Evolutionary conservation across 2,797 vertebrate genomes (phyloP).

Genomic region (Sylvilagus floridanus): DNA sequence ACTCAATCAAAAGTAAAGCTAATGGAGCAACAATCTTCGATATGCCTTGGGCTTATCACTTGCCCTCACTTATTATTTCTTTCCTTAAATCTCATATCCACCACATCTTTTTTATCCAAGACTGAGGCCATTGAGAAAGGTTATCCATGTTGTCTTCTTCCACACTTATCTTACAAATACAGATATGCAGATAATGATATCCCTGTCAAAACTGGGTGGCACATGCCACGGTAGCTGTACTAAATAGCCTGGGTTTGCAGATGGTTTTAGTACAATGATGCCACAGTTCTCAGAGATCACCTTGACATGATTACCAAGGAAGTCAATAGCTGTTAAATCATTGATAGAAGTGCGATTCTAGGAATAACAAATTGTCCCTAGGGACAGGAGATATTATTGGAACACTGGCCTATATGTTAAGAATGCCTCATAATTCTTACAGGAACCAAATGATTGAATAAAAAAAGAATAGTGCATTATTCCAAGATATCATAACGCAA

Average conservation of each 20-base stretch:
- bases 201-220: background rate
- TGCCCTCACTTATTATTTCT: background rate
- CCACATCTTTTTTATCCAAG: background rate
- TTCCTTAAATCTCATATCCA: fast-evolving
- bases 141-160: background rate
- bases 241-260: no score
- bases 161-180: background rate
- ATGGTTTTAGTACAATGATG: no score
- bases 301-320: no score
- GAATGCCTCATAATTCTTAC: background rate
- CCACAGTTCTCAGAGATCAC: no score
- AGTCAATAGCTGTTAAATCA: background rate
- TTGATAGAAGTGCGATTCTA: background rate
- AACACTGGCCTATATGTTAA: background rate
- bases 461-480: background rate
- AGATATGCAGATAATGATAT: background rate
- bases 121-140: background rate
- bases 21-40: background rate
- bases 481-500: background rate
- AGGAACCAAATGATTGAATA: background rate
- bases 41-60: background rate
- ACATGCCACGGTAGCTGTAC: background rate
- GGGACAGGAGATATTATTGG: background rate
- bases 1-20: background rate
- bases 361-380: background rate